Conservation (phyloP, 2,113 vertebrate species). For the Salvelinus alpinus region DNA sequence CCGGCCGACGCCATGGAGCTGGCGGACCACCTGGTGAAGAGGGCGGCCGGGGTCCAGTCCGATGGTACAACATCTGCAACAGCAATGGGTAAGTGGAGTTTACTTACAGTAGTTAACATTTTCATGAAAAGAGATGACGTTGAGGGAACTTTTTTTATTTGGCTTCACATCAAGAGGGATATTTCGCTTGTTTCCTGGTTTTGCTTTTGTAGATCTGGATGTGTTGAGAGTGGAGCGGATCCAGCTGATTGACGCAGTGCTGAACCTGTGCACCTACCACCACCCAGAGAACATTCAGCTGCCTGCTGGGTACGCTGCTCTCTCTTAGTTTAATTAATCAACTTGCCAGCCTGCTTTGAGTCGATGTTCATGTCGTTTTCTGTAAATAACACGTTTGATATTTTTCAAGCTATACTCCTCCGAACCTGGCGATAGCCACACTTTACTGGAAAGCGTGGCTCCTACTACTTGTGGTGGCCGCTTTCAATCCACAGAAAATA, state of each 20-base stretch:
- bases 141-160: conserved; percentile 18
- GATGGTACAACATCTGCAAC: conserved; percentile 74
- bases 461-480: conserved; percentile 91
- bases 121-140: not conserved
- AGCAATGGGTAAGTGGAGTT: not conserved
- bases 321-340: conserved; percentile 2
- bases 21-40: conserved; percentile 94
- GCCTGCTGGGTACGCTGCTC: conserved; percentile 83
- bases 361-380: too few species aligned
- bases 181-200: too few species aligned
- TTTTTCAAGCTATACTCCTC: conserved; percentile 88
- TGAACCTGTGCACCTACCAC: conserved; percentile 97
- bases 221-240: conserved; percentile 93
- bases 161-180: too few species aligned
- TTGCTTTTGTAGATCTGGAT: conserved; percentile 82
- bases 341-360: too few species aligned
- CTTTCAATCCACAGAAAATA: conserved; percentile 97
- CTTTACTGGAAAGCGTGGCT: conserved; percentile 99
- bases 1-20: conserved; percentile 97
- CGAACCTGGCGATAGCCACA: conserved; percentile 93
- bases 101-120: not conserved
- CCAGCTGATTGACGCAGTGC: conserved; percentile 93
- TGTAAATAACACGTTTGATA: conserved; percentile 14
- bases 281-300: conserved; percentile 98
- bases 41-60: conserved; percentile 90